A percentile compares a stretch with the other conserved stretches of the same genome.
These are phyloP conservation scores for Hydrolagus affinis DNA, from an alignment of 2,113 vertebrate genomes.

Conservation along the genomic window DNA sequence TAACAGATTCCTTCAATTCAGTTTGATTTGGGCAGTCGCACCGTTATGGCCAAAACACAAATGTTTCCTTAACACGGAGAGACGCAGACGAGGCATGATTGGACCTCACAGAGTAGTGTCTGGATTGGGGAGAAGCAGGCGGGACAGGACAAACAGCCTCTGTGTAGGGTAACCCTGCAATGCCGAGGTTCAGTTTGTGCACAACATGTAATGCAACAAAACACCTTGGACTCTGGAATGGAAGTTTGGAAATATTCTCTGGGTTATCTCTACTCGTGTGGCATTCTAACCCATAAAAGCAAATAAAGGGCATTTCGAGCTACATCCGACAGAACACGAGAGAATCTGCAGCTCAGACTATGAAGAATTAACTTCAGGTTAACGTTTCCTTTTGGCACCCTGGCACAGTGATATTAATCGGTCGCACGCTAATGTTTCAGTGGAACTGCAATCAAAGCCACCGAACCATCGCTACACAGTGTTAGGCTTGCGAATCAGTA, in stretches of 20 bases:
- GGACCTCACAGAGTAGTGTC: no score
- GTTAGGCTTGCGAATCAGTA: slow-evolving; percentile 70
- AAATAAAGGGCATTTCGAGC: slow-evolving; percentile 38
- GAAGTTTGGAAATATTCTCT: slow-evolving; percentile 4
- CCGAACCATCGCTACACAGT: slow-evolving; percentile 60
- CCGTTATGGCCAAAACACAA: not conserved
- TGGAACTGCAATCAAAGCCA: slow-evolving; percentile 43
- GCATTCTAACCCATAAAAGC: slow-evolving; percentile 33
- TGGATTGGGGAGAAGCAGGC: not conserved
- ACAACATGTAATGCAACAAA: no score
- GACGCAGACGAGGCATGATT: not conserved
- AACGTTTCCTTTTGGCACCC: slow-evolving; percentile 32
- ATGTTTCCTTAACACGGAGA: not conserved
- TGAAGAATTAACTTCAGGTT: slow-evolving; percentile 33
- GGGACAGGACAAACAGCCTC: not conserved
- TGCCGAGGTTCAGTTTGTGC: no score
- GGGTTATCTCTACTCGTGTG: not conserved
- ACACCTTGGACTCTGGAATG: not conserved
- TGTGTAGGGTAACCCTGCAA: no score
- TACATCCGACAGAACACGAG: not conserved
- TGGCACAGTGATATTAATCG: not conserved
- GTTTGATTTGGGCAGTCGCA: no score
- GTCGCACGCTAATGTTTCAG: not conserved
- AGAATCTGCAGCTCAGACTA: slow-evolving; percentile 35
- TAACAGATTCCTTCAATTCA: no score